Evolutionary conservation across 2,113 vertebrate genomes (phyloP), one percentile per base, ranked within the genome.

Genomic region (Aleadryas rufinucha): DNA sequence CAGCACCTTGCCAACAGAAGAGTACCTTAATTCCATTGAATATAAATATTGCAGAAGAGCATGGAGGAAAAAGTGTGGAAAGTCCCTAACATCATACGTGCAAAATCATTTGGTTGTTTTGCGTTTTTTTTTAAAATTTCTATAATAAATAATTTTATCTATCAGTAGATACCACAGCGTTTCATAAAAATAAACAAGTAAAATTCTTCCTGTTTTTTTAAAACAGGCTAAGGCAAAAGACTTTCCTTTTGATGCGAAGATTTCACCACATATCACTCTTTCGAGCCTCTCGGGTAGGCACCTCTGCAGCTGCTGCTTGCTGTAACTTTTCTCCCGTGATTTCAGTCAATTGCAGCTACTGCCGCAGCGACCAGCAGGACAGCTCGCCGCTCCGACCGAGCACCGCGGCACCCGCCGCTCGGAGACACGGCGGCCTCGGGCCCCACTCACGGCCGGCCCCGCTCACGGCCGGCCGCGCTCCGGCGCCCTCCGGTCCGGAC

Each of bases 381-480:
- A 16, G 54, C 63, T 47, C 9, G 18, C 33, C 21, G 54, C 37
- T 50, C 22, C 14, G 11, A 20, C 15, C 61, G 28, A 41, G 1
- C 44, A 1, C 21, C 14, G 52, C 26, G 7, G 2, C 4, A 3
- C 24, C 41, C 20, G 14, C 61, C 33, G 47, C 70, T 30, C 59
- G 28, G 19, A 24, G 26, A 4, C 31, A 4, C 35, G 2, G 9
- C 0, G 17, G 16, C 22, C 30, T 11, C 16, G 30, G 20, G 26
- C 53, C 20, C 16, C 15, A 31, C 63, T 31, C 24, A 7, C 28
- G 13, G 7, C 16, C 30, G 20, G 26, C 53, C 20, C 16, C 15
- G 35, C 63, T 31, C 24, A 7, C 28, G 13, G 7, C 28, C 30
- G 28, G 39, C 8, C 69, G 28, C 42, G 30, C 39, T 17, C 47